Evolutionary conservation across 2,797 vertebrate species (phyloP).

Genomic region (Mus minutoides): DNA sequence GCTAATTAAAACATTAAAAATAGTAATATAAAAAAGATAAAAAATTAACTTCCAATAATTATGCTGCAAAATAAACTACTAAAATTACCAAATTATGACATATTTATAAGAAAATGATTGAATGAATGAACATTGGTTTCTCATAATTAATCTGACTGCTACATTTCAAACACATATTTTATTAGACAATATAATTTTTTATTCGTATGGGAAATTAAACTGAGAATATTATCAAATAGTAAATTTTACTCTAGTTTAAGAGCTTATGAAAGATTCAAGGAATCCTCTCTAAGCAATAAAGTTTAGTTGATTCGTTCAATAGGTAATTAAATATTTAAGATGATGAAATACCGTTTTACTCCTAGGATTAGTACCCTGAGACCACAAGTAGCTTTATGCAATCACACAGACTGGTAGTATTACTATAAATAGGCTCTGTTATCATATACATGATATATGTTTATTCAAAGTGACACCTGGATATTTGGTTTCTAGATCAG

Average conservation of each 20-base stretch:
- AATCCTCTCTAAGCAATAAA: slow-evolving; percentile 71
- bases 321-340: slow-evolving; percentile 54
- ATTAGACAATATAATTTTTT: slow-evolving; percentile 54
- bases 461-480: too few species aligned
- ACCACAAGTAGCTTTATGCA: background rate
- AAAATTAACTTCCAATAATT: background rate
- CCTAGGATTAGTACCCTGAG: background rate
- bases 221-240: slow-evolving; percentile 32
- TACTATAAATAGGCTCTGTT: background rate
- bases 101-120: slow-evolving; percentile 58
- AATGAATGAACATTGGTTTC: slow-evolving; percentile 31
- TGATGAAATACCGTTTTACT: background rate
- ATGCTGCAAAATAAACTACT: background rate
- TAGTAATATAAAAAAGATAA: background rate
- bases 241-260: slow-evolving; percentile 54
- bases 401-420: background rate
- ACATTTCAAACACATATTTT: slow-evolving; percentile 13
- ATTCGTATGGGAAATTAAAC: slow-evolving; percentile 62
- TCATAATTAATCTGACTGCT: slow-evolving; percentile 56
- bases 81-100: slow-evolving; percentile 49
- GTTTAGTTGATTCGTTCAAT: slow-evolving; percentile 69
- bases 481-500: background rate
- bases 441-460: background rate
- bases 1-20: background rate
- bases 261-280: slow-evolving; percentile 73